Percentiles rank a stretch among this genome's conserved stretches.
Evolutionary conservation across 1,140 invertebrate genomes (phyloP).

Genomic region (Pachyrhynchus sulphureomaculatus): DNA sequence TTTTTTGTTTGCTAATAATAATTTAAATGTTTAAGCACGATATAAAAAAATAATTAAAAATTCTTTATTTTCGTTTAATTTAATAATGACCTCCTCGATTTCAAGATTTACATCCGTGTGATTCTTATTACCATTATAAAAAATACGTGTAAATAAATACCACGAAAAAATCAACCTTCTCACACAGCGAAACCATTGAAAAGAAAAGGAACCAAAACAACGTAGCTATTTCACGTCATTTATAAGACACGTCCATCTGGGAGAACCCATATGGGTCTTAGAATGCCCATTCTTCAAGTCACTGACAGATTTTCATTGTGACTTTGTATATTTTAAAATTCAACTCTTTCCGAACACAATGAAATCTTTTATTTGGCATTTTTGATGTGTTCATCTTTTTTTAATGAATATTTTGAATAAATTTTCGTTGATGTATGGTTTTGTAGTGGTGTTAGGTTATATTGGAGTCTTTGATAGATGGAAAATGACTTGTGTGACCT

Average conservation of each 20-base stretch:
- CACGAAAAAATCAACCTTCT: too few relatives aligned
- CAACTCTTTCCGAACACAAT: conserved; percentile 21
- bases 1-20: too few relatives aligned
- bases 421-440: too few relatives aligned
- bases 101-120: too few relatives aligned
- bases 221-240: conserved; percentile 5
- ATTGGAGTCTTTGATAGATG: neutral
- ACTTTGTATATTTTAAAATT: conserved; percentile 23
- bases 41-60: too few relatives aligned
- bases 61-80: too few relatives aligned
- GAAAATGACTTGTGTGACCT: too few relatives aligned
- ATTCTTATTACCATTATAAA: too few relatives aligned
- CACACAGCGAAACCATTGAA: neutral
- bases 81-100: too few relatives aligned
- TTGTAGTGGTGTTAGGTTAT: too few relatives aligned
- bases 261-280: conserved; percentile 16
- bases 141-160: too few relatives aligned
- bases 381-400: conserved; percentile 17
- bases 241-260: conserved; percentile 17
- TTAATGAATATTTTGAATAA: conserved; percentile 6
- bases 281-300: conserved; percentile 20
- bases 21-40: too few relatives aligned
- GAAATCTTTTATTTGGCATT: conserved; percentile 8
- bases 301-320: conserved; percentile 23
- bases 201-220: conserved; percentile 18